phyloP scores from a whole-genome alignment of 2,797 vertebrate species.

The Phrynocephalus forsythii region DNA sequence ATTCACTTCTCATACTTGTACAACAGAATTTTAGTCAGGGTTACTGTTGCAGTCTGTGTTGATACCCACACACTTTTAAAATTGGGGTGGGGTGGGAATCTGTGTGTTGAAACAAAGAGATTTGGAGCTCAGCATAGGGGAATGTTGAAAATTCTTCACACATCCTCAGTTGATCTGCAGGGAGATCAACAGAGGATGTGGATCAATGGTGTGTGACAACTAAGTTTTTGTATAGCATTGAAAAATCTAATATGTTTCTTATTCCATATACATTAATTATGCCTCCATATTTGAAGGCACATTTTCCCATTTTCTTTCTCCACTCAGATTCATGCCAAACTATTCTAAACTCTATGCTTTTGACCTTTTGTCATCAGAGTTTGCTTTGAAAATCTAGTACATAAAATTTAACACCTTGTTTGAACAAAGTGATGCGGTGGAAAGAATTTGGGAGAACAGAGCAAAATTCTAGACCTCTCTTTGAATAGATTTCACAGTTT shows the following conservation, averaged over 20 bases:
- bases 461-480: background rate
- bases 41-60: no score
- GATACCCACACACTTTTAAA: no score
- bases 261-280: background rate
- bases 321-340: background rate
- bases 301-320: background rate
- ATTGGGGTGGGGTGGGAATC: no score
- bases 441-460: background rate
- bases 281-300: background rate
- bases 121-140: no score
- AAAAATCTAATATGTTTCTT: background rate
- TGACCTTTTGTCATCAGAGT: background rate
- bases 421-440: background rate
- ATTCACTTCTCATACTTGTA: no score
- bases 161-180: background rate
- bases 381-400: background rate
- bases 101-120: no score
- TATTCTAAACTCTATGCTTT: background rate
- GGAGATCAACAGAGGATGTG: background rate
- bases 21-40: no score
- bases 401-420: background rate
- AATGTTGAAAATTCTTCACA: no score
- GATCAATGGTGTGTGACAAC: background rate
- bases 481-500: background rate
- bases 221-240: background rate